Conservation (phyloP, 2,113 vertebrate species). For the Cathartes aura region DNA sequence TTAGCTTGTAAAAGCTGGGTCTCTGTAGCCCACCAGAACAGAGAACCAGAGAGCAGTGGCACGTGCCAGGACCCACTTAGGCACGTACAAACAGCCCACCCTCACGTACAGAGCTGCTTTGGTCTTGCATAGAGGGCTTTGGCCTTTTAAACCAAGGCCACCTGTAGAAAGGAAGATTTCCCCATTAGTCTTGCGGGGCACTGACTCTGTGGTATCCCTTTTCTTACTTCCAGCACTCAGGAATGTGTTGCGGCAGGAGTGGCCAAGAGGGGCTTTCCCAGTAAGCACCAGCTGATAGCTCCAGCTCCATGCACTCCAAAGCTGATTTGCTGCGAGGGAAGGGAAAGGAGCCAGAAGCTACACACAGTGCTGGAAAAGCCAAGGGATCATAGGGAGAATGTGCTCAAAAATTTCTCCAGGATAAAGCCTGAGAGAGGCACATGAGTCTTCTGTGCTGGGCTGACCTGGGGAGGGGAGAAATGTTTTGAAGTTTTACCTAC, state of each 20-base stretch:
- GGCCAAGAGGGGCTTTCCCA: not conserved
- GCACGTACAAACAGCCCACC: not conserved
- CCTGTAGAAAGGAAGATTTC: no score
- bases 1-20: not conserved
- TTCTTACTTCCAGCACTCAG: no score
- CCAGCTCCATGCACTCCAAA: not conserved
- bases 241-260: rapidly evolving
- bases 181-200: rapidly evolving
- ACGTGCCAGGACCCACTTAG: not conserved
- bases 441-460: not conserved
- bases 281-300: not conserved
- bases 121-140: not conserved
- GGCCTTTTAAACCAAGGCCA: not conserved
- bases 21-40: not conserved
- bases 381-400: not conserved
- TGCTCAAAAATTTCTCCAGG: not conserved
- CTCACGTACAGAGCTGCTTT: not conserved
- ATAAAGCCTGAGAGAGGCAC: not conserved
- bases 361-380: not conserved
- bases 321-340: not conserved
- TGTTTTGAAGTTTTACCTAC: not conserved
- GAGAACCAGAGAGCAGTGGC: not conserved
- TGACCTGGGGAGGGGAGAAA: not conserved
- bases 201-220: not conserved
- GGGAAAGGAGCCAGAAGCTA: not conserved